phyloP scores from a whole-genome alignment of 1,140 invertebrate genomes.

The Pogonomyrmex barbatus region DNA sequence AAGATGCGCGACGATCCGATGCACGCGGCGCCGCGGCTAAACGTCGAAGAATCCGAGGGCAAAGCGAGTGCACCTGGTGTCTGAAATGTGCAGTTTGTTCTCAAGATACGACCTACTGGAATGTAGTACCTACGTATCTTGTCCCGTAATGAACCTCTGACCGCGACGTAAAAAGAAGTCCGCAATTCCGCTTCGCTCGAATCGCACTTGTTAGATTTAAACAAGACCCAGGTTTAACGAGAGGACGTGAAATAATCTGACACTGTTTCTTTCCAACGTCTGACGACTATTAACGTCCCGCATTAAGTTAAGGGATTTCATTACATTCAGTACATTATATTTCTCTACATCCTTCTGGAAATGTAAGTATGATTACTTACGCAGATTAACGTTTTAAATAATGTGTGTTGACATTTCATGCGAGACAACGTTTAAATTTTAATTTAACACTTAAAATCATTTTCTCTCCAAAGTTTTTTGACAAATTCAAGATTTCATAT shows the following conservation, averaged over 20 bases:
- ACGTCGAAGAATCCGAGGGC: constrained; percentile 23
- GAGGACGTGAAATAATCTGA: constrained; percentile 3
- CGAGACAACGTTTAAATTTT: neutral
- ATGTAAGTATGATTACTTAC: neutral
- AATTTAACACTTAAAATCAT: constrained; percentile 10
- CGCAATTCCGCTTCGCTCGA: constrained; percentile 12
- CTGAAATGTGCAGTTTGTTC: constrained; percentile 31
- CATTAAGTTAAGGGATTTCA: neutral
- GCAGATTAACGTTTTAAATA: neutral
- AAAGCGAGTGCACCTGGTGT: neutral
- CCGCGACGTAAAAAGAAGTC: neutral
- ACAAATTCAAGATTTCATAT: neutral
- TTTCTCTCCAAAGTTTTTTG: neutral
- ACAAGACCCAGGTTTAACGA: constrained; percentile 24
- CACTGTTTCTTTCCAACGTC: constrained; percentile 9
- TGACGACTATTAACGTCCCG: constrained; percentile 17
- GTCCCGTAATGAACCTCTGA: constrained; percentile 48
- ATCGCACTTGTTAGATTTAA: constrained; percentile 46
- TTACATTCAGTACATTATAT: neutral
- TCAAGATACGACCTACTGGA: constrained; percentile 2
- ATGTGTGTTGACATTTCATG: neutral
- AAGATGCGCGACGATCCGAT: neutral
- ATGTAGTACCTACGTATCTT: neutral
- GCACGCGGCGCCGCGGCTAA: neutral
- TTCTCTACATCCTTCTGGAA: neutral